Base-by-base conservation (phyloP, 2,113 vertebrate genomes). In the Hemiprocne comata region DNA sequence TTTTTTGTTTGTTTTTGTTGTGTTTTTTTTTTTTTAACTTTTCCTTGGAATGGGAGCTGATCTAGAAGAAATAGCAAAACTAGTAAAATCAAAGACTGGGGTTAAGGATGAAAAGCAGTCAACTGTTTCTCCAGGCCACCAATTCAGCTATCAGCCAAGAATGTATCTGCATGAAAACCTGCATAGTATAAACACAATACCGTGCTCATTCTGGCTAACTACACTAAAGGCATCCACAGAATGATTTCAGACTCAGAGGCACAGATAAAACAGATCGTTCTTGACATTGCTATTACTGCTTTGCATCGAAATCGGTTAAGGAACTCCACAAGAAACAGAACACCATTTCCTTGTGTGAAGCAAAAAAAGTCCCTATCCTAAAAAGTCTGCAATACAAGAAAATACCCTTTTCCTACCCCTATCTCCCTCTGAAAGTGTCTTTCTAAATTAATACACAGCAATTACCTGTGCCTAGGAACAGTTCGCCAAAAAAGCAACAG, bases 71-170 rank as follows among this genome's bases (percentile, higher is more conserved):
- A 34, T 16, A 71, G 60, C 48, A 87, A 66, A 94, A 61, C n/a
- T 7, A 86, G 69, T 48, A n/a, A 92, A 93, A 81, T 36, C 48
- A 77, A 82, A 87, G 73, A 24, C 46, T 57, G 5, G 20, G 44
- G 65, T 81, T 80, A 84, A 78, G 60, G 61, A 93, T 13, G 3
- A 86, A 76, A 95, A 92, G 65, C 53, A 89, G 34, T 50, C 57
- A 90, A 53, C 28, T 24, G n/a, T 55, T 90, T 91, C 86, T 89
- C 73, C 61, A 87, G 76, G 89, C 61, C 70, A 89, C 83, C 61
- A 75, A 76, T 61, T 29, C 57, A 76, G 55, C 53, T 64, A 74
- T 69, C 61, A 34, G 93, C 87, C 93, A 95, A 95, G 86, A 95
- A 94, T 10, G 11, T 58, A 89, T 82, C 77, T n/a, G 72, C 48